Base-by-base conservation (phyloP, 2,888 invertebrate species). In the Caenorhabditis sp. region DNA sequence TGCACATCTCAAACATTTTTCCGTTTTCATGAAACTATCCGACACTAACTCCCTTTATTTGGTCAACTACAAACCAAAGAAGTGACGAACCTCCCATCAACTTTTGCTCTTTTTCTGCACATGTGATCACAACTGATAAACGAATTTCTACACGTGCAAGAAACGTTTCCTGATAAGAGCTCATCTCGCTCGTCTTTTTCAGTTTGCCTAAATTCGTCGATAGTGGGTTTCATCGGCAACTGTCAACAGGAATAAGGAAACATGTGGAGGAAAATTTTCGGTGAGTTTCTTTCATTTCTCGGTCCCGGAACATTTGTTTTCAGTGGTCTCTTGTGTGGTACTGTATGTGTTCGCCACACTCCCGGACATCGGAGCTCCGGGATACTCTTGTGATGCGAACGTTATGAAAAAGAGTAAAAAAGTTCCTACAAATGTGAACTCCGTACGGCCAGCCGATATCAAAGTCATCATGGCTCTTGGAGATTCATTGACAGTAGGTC, bases 391-490 rank as follows among this genome's bases (percentile, higher is more conserved):
- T 41, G 76, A 73, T 44, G 73, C 59, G 0, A 56, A 63, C 7
- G 1, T 82, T 5, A 88, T 87, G 87, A 84, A 74, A 22, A 79
- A 81, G 8, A 88, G 88, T 51, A 76, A 77, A 58, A 79, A 58
- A 3, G 70, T 85, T 2, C 89, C 89, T 35, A 88, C 85, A 12
- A 88, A 86, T 64, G 87, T 84, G 38, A 82, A 87, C 22, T 80
- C 84, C 6, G 79, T 87, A 14, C 64, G 89, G 22, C 88, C 88
- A 22, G 89, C 87, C 8, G 89, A 89, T 70, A 89, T 89, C 54
- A 86, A 89, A 22, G 56, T 88, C 22, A 85, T 89, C 31, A 87
- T 87, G 87, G 86, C 86, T 49, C 41, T 89, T 4, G 89, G 89
- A 64, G 89, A 89, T 59, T 89, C 89, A 8, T 56, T 89, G 28